These are phyloP conservation scores for Calycopis cecrops DNA, from an alignment of 1,140 invertebrate genomes.

Conservation along the genomic window DNA sequence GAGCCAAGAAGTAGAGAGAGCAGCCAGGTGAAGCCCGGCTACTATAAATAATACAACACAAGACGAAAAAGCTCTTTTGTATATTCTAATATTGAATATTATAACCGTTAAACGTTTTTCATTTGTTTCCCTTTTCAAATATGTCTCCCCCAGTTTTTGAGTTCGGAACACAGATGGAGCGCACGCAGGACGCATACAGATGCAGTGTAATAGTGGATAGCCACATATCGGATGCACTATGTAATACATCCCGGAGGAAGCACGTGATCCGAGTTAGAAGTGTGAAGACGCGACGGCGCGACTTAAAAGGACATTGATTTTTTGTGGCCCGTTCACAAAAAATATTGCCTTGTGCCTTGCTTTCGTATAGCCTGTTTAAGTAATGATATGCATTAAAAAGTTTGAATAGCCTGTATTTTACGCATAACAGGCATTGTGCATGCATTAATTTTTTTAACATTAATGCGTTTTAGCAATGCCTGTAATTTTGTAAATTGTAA, in stretches of 20 bases:
- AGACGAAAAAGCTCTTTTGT: no score
- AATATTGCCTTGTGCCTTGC: background rate
- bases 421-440: no score
- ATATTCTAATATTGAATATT: no score
- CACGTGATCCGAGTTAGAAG: background rate
- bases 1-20: no score
- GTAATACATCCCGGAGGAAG: background rate
- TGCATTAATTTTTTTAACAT: no score
- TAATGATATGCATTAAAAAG: no score
- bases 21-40: no score
- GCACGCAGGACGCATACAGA: background rate
- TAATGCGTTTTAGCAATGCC: no score
- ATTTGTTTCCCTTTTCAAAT: background rate
- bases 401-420: no score
- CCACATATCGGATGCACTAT: conserved; percentile 1
- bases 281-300: background rate
- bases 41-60: no score
- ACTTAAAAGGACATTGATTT: conserved; percentile 5
- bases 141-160: background rate
- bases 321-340: background rate
- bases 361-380: background rate
- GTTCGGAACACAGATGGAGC: background rate
- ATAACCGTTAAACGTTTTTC: background rate
- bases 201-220: background rate
- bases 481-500: no score